A percentile compares a stretch with the other conserved stretches of the same genome.
Conservation (phyloP, 2,888 invertebrate genomes). For the Metalampra italica region DNA sequence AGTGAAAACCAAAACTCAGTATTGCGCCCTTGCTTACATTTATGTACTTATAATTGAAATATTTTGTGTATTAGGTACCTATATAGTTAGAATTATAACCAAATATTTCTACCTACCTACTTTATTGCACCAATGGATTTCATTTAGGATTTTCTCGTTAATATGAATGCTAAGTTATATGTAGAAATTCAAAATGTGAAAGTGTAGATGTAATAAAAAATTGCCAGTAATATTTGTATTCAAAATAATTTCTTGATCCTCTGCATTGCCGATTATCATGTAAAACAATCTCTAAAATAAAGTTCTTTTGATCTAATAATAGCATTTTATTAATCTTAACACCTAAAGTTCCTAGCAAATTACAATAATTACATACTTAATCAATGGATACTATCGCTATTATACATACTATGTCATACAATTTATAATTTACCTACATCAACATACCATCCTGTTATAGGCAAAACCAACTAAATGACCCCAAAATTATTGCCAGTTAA, state of each 20-base stretch:
- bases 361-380: slow-evolving; percentile 1
- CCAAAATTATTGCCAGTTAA: too few species aligned
- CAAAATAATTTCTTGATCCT: slow-evolving; percentile 71
- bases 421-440: too few species aligned
- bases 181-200: slow-evolving; percentile 68
- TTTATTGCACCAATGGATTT: slow-evolving; percentile 52
- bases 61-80: slow-evolving; percentile 43
- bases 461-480: too few species aligned
- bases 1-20: slow-evolving; percentile 42
- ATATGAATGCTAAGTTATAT: slow-evolving; percentile 62
- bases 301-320: slow-evolving; percentile 76
- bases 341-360: neutral
- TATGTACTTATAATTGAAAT: slow-evolving; percentile 44
- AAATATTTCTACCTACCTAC: slow-evolving; percentile 32
- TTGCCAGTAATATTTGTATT: slow-evolving; percentile 73
- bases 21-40: slow-evolving; percentile 54
- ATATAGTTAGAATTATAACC: slow-evolving; percentile 31
- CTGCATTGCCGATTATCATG: slow-evolving; percentile 78
- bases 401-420: too few species aligned
- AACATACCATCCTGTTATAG: too few species aligned
- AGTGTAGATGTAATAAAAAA: slow-evolving; percentile 68
- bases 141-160: slow-evolving; percentile 56
- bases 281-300: slow-evolving; percentile 78
- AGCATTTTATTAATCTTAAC: slow-evolving; percentile 18
- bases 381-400: too few species aligned